Evolutionary conservation across 2,113 vertebrate genomes (phyloP), one percentile per base, ranked within the genome.

Genomic region (Notothenia coriiceps): DNA sequence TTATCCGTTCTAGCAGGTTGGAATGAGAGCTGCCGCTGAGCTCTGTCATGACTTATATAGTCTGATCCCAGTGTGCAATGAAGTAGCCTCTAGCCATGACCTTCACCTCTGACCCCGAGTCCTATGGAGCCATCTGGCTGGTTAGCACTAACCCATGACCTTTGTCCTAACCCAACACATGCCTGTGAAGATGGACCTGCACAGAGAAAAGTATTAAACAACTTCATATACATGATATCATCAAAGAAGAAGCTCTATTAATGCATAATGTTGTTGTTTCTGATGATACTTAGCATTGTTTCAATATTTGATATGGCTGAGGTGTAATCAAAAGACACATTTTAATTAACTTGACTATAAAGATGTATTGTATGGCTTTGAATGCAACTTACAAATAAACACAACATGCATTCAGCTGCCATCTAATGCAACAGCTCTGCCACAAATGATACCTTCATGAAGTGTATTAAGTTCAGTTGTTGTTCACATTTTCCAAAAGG

Each of bases 101-200:
- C 61, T 86, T 88, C 83, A 81, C 66, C 89, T 85, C 59, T 86
- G 88, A 87, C 78, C 77, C 78, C 4, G 57, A 86, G 67, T 78
- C 51, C 82, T 67, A 35, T 60, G 72, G 60, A 67, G 81, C 76
- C 86, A 85, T 85, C 79, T 86, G 79, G 75, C 60, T 82, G 74
- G 79, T 74, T 74, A 82, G 83, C 20, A 8, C 33, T 63, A 64
- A 65, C 63, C 79, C 29, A 22, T 67, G 59, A 86, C 71, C 70
- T 77, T 80, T 72, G 14, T 29, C 54, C 54, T 47, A 64, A 65
- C 46, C 60, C 5, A 43, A 77, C 47, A 68, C 63, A 77, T 69
- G 65, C 29, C 33, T 79, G 54, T 43, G 40, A 83, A 47, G 52
- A 51, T 50, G 49, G 57, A 71, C 25, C 40, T 49, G 11, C 51